Evolutionary conservation across 2,797 vertebrate genomes (phyloP).

Genomic region (Gymnoscopelus braueri): DNA sequence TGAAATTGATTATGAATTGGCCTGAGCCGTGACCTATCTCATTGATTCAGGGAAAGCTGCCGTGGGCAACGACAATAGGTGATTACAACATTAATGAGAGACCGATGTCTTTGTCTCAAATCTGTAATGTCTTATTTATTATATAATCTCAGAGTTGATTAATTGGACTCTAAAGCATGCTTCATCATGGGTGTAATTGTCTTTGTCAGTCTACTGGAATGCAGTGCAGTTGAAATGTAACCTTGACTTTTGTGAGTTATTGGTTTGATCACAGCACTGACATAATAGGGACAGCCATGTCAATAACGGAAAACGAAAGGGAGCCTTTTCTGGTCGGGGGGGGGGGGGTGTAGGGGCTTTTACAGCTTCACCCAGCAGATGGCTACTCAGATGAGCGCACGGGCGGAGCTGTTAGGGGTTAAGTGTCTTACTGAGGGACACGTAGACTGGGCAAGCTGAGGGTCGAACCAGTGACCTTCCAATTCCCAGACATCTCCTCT

Average conservation of each 20-base stretch:
- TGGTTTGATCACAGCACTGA: conserved; percentile 66
- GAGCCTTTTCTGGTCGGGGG: no score
- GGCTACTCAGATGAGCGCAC: no score
- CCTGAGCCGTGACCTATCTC: conserved; percentile 45
- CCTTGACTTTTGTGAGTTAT: conserved; percentile 73
- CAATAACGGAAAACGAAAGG: conserved; percentile 50
- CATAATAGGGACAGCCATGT: conserved; percentile 73
- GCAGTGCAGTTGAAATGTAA: conserved; percentile 77
- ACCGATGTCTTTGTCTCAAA: conserved; percentile 5
- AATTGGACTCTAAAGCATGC: conserved; percentile 22
- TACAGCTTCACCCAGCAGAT: no score
- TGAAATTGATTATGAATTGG: conserved; percentile 62
- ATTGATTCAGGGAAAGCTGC: conserved; percentile 69
- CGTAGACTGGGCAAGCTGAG: no score
- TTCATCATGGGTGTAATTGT: conserved; percentile 36
- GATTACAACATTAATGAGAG: conserved; percentile 12
- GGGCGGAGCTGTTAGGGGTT: no score
- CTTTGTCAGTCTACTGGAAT: conserved; percentile 67
- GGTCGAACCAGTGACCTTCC: no score
- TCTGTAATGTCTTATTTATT: conserved; percentile 5
- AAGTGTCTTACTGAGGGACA: no score
- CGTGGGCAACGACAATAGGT: conserved; percentile 37
- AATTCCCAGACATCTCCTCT: no score
- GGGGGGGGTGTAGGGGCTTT: no score
- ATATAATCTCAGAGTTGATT: background rate